These are phyloP conservation scores for Leptinotarsa texana DNA, from an alignment of 1,140 invertebrate species.

Conservation along the genomic window DNA sequence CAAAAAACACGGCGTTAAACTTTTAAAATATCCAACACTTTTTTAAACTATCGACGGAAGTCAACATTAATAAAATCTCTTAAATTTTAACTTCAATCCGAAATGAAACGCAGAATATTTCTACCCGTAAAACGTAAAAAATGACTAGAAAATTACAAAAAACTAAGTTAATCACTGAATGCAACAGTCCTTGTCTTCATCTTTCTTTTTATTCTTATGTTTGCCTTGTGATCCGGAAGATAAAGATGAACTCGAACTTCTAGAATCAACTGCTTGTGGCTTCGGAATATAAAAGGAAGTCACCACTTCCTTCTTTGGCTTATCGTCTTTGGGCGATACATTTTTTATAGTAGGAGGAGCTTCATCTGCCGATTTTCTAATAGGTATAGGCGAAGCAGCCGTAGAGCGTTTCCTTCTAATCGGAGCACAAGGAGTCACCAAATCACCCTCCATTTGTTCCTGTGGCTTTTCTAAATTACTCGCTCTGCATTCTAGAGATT, in stretches of 20 bases:
- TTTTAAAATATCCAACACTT: conserved; percentile 28
- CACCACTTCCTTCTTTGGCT: conserved; percentile 40
- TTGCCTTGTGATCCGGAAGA: not conserved
- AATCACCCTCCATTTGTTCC: not conserved
- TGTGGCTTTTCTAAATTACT: conserved; percentile 4
- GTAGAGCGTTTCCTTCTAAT: conserved; percentile 7
- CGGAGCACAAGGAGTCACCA: not conserved
- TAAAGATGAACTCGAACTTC: conserved; percentile 3
- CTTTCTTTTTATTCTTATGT: conserved; percentile 31
- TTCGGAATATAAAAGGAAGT: conserved; percentile 36
- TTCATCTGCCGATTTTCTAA: conserved; percentile 16
- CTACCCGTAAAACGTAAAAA: conserved; percentile 35
- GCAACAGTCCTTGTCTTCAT: conserved; percentile 47
- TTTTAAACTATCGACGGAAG: conserved; percentile 20
- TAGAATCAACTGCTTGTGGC: conserved; percentile 30
- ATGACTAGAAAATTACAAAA: conserved; percentile 31
- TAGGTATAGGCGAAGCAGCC: not conserved
- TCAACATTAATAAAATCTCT: conserved; percentile 25
- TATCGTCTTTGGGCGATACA: not conserved
- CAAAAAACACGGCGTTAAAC: conserved; percentile 28
- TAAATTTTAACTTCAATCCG: conserved; percentile 35
- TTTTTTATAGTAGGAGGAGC: conserved; percentile 8
- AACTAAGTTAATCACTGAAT: conserved; percentile 44
- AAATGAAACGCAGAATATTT: conserved; percentile 38
- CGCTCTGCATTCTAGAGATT: not conserved